Percentiles rank a stretch among this genome's conserved stretches.
Conservation (phyloP, 2,113 vertebrate genomes). For the Ellobius talpinus region DNA sequence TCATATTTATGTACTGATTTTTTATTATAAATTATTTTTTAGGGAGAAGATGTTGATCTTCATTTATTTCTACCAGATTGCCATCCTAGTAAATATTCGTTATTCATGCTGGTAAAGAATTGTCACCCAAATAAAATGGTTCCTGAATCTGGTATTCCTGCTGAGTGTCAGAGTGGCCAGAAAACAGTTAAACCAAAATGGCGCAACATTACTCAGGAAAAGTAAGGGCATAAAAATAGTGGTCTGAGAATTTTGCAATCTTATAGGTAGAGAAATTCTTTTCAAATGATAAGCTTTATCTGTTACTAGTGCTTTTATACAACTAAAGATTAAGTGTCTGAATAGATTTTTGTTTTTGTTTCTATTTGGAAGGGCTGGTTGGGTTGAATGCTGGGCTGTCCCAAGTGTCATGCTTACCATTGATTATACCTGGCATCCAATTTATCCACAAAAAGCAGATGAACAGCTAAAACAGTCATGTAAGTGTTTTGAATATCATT, state of each 20-base stretch:
- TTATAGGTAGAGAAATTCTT: not conserved
- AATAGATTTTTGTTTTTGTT: conserved; percentile 56
- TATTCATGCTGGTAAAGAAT: conserved; percentile 96
- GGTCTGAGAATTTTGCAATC: not conserved
- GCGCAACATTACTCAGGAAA: conserved; percentile 96
- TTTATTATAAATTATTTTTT: conserved; percentile 72
- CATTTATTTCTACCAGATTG: conserved; percentile 97
- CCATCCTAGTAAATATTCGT: conserved; percentile 97
- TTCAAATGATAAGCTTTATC: not conserved
- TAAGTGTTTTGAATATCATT: conserved; percentile 85
- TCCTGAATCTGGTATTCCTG: conserved; percentile 91
- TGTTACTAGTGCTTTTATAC: not conserved
- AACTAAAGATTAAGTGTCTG: not conserved
- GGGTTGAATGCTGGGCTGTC: conserved; percentile 99
- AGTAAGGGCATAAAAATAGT: conserved; percentile 88
- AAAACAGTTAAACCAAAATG: conserved; percentile 92
- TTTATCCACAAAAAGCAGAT: conserved; percentile 98
- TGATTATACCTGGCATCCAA: conserved; percentile 98
- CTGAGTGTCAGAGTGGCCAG: conserved; percentile 91
- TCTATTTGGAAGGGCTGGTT: conserved; percentile 90
- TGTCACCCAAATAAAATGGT: conserved; percentile 92
- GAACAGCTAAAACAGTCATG: conserved; percentile 97
- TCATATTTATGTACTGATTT: not conserved
- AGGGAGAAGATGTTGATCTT: conserved; percentile 98
- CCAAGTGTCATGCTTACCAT: conserved; percentile 96